A percentile compares a stretch with the other conserved stretches of the same genome.
Evolutionary conservation across 2,888 invertebrate species (phyloP).

Genomic region (Drosophila paranaensis): DNA sequence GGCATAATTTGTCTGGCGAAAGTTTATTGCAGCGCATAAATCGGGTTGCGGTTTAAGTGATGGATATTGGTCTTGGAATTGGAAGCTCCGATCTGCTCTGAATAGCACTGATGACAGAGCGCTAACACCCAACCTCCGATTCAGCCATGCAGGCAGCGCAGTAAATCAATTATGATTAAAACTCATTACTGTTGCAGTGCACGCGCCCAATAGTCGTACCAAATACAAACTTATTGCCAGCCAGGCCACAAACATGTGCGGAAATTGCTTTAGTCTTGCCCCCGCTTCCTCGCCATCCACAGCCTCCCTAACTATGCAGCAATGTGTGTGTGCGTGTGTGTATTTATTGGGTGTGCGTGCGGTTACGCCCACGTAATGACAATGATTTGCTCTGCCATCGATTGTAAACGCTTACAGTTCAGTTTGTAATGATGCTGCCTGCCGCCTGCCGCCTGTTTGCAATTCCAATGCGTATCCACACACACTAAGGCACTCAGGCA

Average conservation of each 20-base stretch:
- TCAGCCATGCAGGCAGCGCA: slow-evolving; percentile 31
- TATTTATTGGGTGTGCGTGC: slow-evolving; percentile 45
- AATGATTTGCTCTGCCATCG: slow-evolving; percentile 72
- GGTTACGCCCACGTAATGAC: slow-evolving; percentile 71
- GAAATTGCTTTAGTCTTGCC: slow-evolving; percentile 57
- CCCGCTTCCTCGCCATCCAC: background rate
- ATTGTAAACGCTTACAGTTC: slow-evolving; percentile 63
- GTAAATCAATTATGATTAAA: slow-evolving; percentile 79
- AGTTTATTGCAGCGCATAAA: slow-evolving; percentile 68
- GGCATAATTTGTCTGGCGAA: slow-evolving; percentile 65
- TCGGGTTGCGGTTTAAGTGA: slow-evolving; percentile 46
- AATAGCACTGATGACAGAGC: slow-evolving; percentile 58
- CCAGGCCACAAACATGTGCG: slow-evolving; percentile 65
- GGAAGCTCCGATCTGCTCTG: slow-evolving; percentile 17
- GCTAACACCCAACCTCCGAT: background rate
- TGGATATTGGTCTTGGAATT: slow-evolving; percentile 38
- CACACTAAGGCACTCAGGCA: background rate
- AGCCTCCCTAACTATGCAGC: background rate
- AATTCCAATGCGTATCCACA: slow-evolving; percentile 45
- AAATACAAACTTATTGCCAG: slow-evolving; percentile 58
- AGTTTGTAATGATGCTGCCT: slow-evolving; percentile 56
- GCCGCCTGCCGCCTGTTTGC: slow-evolving; percentile 45
- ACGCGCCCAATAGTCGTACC: slow-evolving; percentile 43
- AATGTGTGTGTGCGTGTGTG: slow-evolving; percentile 1
- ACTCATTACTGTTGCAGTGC: slow-evolving; percentile 70